phyloP scores from a whole-genome alignment of 2,113 vertebrate species.

The Scophthalmus maximus region DNA sequence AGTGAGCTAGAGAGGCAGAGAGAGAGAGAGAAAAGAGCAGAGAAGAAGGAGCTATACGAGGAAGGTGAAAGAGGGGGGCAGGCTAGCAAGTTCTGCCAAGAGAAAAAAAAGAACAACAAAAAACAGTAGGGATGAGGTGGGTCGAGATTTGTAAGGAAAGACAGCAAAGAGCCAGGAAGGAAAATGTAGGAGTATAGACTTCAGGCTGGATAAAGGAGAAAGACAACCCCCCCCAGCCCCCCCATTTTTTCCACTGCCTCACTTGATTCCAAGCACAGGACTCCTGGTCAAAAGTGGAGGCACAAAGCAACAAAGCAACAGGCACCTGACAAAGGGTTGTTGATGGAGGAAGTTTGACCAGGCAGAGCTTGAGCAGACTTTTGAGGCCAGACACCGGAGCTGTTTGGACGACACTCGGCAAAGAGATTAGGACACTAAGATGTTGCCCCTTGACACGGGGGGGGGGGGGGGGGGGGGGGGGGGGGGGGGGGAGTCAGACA shows the following conservation, averaged over 20 bases:
- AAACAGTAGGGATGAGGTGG: conserved; percentile 42
- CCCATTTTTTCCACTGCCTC: conserved; percentile 18
- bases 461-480: no score
- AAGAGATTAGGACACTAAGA: conserved; percentile 65
- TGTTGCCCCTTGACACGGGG: conserved; percentile 52
- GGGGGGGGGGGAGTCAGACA: conserved; percentile 46
- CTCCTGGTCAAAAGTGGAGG: conserved; percentile 24
- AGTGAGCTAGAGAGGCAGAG: conserved; percentile 41
- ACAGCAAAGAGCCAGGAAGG: conserved; percentile 37
- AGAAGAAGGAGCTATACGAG: conserved; percentile 60
- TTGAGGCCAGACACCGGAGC: conserved; percentile 39
- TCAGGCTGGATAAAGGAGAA: conserved; percentile 30
- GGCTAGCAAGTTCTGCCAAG: conserved; percentile 53
- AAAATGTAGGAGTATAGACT: conserved; percentile 44
- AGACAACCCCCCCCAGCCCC: background rate
- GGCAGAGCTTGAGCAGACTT: conserved; percentile 43
- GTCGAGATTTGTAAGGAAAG: conserved; percentile 41
- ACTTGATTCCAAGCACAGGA: conserved; percentile 23
- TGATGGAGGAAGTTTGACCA: conserved; percentile 39
- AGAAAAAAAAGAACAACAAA: conserved; percentile 31
- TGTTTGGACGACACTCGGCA: conserved; percentile 49
- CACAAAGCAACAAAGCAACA: conserved; percentile 22
- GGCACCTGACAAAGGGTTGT: conserved; percentile 55
- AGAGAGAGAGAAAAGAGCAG: conserved; percentile 47
- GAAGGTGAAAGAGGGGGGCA: conserved; percentile 33